A percentile compares a stretch with the other conserved stretches of the same genome.
These are phyloP conservation scores for Neodiprion virginianus DNA, from an alignment of 1,140 invertebrate species.

Conservation along the genomic window DNA sequence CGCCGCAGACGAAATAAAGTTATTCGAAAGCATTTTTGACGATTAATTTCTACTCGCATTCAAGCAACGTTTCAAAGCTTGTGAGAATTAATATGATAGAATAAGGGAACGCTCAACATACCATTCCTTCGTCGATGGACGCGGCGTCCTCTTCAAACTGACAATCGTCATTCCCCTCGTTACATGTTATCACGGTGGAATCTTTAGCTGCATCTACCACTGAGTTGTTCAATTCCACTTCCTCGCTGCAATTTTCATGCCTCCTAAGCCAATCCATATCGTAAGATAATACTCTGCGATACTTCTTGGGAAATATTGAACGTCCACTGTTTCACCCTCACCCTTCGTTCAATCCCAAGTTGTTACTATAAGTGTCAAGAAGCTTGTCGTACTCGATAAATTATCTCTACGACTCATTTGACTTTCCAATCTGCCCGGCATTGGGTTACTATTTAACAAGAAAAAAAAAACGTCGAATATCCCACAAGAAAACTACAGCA, in stretches of 20 bases:
- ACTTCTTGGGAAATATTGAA: neutral
- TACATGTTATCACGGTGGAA: slow-evolving; percentile 36
- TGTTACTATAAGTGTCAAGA: neutral
- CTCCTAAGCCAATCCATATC: slow-evolving; percentile 51
- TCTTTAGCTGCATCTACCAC: slow-evolving; percentile 41
- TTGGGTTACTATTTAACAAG: neutral
- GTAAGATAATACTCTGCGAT: slow-evolving; percentile 4
- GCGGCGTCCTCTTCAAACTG: slow-evolving; percentile 50
- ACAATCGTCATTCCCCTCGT: slow-evolving; percentile 48
- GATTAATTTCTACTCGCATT: too few species aligned
- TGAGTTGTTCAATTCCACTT: slow-evolving; percentile 17
- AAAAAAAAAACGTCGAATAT: too few species aligned
- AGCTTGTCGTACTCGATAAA: neutral
- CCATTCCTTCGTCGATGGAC: slow-evolving; percentile 56
- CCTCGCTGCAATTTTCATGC: slow-evolving; percentile 33
- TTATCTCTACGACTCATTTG: neutral
- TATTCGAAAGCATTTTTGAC: too few species aligned
- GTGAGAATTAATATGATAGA: too few species aligned
- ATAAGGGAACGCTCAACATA: slow-evolving; percentile 40
- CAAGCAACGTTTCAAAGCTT: too few species aligned
- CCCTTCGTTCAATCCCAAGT: neutral
- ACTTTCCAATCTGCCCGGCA: neutral
- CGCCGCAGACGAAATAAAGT: too few species aligned
- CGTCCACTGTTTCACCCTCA: neutral
- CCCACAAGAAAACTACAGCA: too few species aligned